Evolutionary conservation across 2,888 invertebrate species (phyloP).

Genomic region (Helicoverpa assulta): DNA sequence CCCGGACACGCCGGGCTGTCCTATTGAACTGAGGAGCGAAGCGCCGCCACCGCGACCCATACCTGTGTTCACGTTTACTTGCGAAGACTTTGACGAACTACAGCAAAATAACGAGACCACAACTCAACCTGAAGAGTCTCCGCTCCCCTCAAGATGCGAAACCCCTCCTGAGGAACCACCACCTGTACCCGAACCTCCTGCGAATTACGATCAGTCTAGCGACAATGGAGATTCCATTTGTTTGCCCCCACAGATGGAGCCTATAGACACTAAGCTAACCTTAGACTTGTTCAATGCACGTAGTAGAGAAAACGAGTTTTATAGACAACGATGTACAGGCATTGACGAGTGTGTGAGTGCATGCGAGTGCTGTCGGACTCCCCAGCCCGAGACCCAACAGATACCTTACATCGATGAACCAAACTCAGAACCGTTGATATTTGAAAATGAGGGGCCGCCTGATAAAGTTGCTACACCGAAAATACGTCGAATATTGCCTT

Average conservation of each 20-base stretch:
- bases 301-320: slow-evolving; percentile 68
- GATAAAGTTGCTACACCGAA: slow-evolving; percentile 81
- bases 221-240: slow-evolving; percentile 77
- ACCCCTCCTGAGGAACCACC: slow-evolving; percentile 71
- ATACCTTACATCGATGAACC: slow-evolving; percentile 88
- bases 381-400: slow-evolving; percentile 82
- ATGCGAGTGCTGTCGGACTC: slow-evolving; percentile 86
- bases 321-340: slow-evolving; percentile 80
- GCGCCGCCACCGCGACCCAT: slow-evolving; percentile 73
- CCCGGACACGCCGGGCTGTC: slow-evolving; percentile 83
- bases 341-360: slow-evolving; percentile 85
- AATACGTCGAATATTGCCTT: slow-evolving; percentile 84
- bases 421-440: slow-evolving; percentile 84
- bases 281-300: slow-evolving; percentile 79
- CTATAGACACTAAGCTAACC: slow-evolving; percentile 82
- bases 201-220: slow-evolving; percentile 76
- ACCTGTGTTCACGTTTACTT: slow-evolving; percentile 85
- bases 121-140: slow-evolving; percentile 67
- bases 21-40: slow-evolving; percentile 73
- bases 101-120: slow-evolving; percentile 64
- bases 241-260: slow-evolving; percentile 84
- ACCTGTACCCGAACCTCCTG: slow-evolving; percentile 74
- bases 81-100: slow-evolving; percentile 83
- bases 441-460: slow-evolving; percentile 79
- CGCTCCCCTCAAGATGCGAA: slow-evolving; percentile 36